These are phyloP conservation scores for Meloe dianella DNA, from an alignment of 2,888 invertebrate genomes.

Conservation along the genomic window DNA sequence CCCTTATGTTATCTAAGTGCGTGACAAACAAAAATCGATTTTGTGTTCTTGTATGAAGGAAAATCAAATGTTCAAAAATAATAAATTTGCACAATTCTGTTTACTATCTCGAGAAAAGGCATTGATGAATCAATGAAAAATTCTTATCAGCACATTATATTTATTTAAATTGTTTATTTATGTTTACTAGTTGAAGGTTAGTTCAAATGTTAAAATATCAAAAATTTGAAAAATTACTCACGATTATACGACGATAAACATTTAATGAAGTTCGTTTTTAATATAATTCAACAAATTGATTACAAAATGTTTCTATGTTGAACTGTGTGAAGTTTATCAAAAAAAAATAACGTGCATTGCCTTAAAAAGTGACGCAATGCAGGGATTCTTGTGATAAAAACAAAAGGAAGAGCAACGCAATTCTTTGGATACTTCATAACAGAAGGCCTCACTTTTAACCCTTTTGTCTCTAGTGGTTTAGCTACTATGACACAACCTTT, in stretches of 20 bases:
- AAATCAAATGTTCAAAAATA: background rate
- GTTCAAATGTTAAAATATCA: background rate
- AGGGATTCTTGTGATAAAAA: too few species aligned
- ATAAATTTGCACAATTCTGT: background rate
- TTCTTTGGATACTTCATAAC: too few species aligned
- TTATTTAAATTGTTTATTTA: background rate
- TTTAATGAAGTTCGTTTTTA: background rate
- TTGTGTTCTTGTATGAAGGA: too few species aligned
- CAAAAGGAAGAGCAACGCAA: too few species aligned
- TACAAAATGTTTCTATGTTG: background rate
- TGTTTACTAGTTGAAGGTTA: background rate
- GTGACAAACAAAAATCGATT: too few species aligned
- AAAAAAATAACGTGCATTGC: too few species aligned
- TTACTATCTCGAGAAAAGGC: background rate
- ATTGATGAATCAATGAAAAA: background rate
- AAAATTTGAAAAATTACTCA: background rate
- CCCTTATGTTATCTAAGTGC: too few species aligned
- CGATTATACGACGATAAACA: background rate
- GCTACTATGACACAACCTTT: too few species aligned
- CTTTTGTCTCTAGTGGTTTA: too few species aligned
- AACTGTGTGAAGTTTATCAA: too few species aligned
- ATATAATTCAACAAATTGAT: background rate
- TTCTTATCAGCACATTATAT: background rate
- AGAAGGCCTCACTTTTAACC: too few species aligned
- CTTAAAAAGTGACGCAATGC: too few species aligned